Evolutionary conservation across 2,888 invertebrate genomes (phyloP), one percentile per base, ranked within the genome.

Genomic region (Cyaniris semiargus): DNA sequence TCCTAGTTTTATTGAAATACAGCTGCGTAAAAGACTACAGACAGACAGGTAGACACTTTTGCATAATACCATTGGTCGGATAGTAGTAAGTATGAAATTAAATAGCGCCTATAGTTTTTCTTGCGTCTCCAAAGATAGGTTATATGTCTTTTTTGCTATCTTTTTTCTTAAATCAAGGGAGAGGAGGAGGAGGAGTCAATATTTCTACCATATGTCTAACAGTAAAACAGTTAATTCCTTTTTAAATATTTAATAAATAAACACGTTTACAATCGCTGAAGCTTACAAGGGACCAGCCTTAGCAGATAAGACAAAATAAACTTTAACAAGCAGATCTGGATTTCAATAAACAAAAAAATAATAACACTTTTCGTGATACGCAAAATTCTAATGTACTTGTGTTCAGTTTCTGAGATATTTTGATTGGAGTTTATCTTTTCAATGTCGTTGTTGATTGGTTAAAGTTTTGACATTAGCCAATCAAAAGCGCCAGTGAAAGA

Each of bases 241-340:
- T 76, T 34, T 70, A 89, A 86, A 85, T 87, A 86, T 90, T 90
- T 90, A 89, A 89, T 90, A 91, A 92, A 91, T 89, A 90, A 90
- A 91, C 87, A 90, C 87, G 87, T 84, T 88, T 89, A 90, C 89
- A 89, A 86, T 85, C 84, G 91, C 88, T 85, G 84, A 92, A 92
- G 93, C 93, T 87, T 84, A 83, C 82, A 86, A 87, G 88, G 84
- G 85, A 86, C 86, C 86, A 87, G 88, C 88, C 84, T 84, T 87
- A 88, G 88, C 89, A 83, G 84, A n/a, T n/a, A n/a, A 79, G 58
- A 79, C 81, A 78, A 79, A 76, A 78, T 79, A 79, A 81, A 79
- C 81, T 21, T 8, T 38, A 81, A 80, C 80, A 83, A 83, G 82
- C 84, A 83, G 80, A 83, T 82, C 80, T 80, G 80, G 78, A 79